Base-by-base conservation (phyloP, 30 jellyfish, hydroid and myxozoan species). In the Rhopilema esculentum region DNA sequence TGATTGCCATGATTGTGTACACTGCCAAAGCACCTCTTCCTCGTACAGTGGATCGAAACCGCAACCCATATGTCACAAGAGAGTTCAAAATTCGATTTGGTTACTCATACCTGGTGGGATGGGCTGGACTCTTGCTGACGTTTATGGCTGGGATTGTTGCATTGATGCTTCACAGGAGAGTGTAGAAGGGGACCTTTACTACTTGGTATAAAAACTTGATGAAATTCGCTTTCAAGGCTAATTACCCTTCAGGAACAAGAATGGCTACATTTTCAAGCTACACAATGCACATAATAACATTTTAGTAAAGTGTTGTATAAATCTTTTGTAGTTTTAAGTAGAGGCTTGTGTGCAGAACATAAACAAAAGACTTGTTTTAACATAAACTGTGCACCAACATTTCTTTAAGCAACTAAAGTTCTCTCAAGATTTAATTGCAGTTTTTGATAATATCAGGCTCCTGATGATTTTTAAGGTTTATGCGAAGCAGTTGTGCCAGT, bases 1-100 rank as follows among this genome's bases (percentile, higher is more conserved):
- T 83, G 40, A 61, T 91, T 83, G 97, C 91, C 48, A 82, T 91
- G 91, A 79, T 82, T 29, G 92, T 91, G 48, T 91, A 91, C 90
- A 91, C 97, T 27, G 94, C 97, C n/a, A 91, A 91, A 52, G 92
- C 97, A 40, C 91, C 87, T 15, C 49, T 79, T 30, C 97, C 97
- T 18, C 85, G 92, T 20, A 89, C 89, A 6, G 92, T 80, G 23
- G 97, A 88, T 32, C 75, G 91, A 2, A 79, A 53, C 67, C 77
- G 97, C 12, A 88, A 88, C 30, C 97, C 91, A 22, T 88, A 88
- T 33, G 89, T 79, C 73, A 76, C 88, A 8, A 21, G 77, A 48
- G 97, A 91, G 53, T 91, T 70, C 92, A 91, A 85, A 52, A 80
- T 83, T 75, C 52, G 87, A 30, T 91, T 33, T 77, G 97, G 97